Evolutionary conservation across 2,797 vertebrate species (phyloP), one percentile per base, ranked within the genome.

Genomic region (Xerus rutilus): DNA sequence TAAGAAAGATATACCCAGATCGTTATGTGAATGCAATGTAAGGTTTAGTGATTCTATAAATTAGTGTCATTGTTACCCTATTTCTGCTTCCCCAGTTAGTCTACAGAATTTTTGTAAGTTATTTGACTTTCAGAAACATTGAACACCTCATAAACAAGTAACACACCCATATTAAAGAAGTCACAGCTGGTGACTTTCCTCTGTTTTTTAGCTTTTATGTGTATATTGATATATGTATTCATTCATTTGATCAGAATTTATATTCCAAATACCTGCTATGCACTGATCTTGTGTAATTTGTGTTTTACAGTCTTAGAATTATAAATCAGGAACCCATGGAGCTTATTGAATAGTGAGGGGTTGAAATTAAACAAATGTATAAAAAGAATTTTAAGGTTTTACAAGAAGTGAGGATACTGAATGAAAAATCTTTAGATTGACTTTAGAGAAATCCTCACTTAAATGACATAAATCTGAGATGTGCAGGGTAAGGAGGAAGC

Each of bases 51-150:
- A 82, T 54, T 76, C 81, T 87, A 65, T 69, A 20, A 70, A 70
- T 93, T 69, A 35, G 7, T 83, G 10, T 6, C 21, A 64, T 59
- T 8, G 28, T 89, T 69, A 13, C 9, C 52, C 23, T 87, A 3
- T 30, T 28, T 49, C 30, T 93, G 52, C 18, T 43, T 77, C 10
- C 25, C 67, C 25, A 23, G 15, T 65, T 90, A 81, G 21, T 45
- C 7, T 94, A 21, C 9, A 23, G n/a, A 57, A 49, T 64, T 95
- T 2, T 81, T 62, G 73, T 72, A 54, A 47, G 9, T 59, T 28
- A 90, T 45, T 72, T 87, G 76, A 45, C 39, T 89, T 84, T n/a
- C 64, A 77, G 25, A 92, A 95, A 81, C 72, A 77, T 79, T 47
- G 76, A 92, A 47, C 3, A 84, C 11, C 35, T 90, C 25, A 54